Conservation (phyloP, 2,797 vertebrate genomes). For the Leptatherina wallacei region DNA sequence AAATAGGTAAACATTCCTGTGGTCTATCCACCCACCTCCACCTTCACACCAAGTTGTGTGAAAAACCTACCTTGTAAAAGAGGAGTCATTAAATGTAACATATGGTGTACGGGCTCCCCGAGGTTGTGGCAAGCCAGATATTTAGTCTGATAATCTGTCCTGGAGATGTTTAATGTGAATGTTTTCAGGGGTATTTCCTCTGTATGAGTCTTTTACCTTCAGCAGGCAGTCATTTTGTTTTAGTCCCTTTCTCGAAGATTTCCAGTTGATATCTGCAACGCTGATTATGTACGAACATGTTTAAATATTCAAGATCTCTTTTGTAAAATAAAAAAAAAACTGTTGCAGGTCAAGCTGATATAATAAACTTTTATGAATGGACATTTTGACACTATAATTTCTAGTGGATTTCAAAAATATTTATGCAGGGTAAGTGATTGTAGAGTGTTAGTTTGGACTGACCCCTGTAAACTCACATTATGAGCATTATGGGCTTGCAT, state of each 20-base stretch:
- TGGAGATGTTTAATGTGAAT: conserved; percentile 45
- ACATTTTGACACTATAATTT: background rate
- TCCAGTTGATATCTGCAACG: background rate
- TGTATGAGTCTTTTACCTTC: background rate
- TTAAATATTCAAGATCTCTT: background rate
- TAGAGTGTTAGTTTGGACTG: no score
- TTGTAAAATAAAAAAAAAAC: no score
- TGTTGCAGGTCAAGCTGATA: background rate
- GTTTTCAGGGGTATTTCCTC: conserved; percentile 29
- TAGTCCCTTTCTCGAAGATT: background rate
- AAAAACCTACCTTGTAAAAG: conserved; percentile 58
- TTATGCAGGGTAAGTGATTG: no score
- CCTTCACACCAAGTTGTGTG: conserved; percentile 36
- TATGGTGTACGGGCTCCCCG: conserved; percentile 41
- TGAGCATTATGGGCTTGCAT: background rate
- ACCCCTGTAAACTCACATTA: background rate
- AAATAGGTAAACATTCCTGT: conserved; percentile 75
- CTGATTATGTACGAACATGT: background rate
- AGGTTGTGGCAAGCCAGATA: conserved; percentile 50
- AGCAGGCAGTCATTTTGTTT: background rate
- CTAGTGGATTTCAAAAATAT: background rate
- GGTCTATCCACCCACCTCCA: conserved; percentile 53
- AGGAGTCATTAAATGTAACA: conserved; percentile 52
- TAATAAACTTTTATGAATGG: no score
- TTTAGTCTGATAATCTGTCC: conserved; percentile 65